Base-by-base conservation (phyloP, 2,888 invertebrate genomes). In the Ochropleura plecta region DNA sequence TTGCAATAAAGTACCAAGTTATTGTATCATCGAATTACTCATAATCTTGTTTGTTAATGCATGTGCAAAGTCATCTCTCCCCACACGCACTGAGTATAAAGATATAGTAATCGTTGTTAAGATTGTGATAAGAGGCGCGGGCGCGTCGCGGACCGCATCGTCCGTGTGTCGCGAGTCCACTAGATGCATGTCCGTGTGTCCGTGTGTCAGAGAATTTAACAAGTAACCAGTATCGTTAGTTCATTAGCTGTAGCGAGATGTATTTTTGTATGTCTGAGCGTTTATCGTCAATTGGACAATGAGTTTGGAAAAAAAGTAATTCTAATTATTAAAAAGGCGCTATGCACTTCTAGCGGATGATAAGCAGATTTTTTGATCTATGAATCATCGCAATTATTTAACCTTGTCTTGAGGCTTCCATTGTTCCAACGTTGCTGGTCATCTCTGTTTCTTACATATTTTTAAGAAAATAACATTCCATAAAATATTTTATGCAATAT, bases 181-280 rank as follows among this genome's bases (percentile, higher is more conserved):
- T 82, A 83, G 65, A 51, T 79, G 46, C 48, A 30, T 55, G 78
- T 74, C 55, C 78, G 78, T 64, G 53, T 65, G 73, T 67, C 75
- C 48, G 63, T 65, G 76, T 75, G 76, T 67, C 78, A 90, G 86
- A 89, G 89, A 92, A 90, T 91, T 90, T 91, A 91, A 74, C 78
- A 78, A 84, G 53, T 84, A 59, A 81, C 53, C 81, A 71, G 65
- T 89, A 89, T 88, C 85, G 89, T 91, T 94, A 94, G 93, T 94
- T 95, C 92, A 90, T 93, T 94, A 94, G 93, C 76, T 86, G 93
- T 95, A 95, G 94, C 83, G 91, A 95, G 91, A 95, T 93, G 93
- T 96, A 96, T 96, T 96, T 96, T 96, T 96, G 93, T 96, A 96
- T 92, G 90, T 91, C 90, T 87, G 88, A 90, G 88, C 90, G 90